Percentiles rank a stretch among this genome's conserved stretches.
phyloP scores from a whole-genome alignment of 2,797 vertebrate species.

The Neosalanx taihuensis region DNA sequence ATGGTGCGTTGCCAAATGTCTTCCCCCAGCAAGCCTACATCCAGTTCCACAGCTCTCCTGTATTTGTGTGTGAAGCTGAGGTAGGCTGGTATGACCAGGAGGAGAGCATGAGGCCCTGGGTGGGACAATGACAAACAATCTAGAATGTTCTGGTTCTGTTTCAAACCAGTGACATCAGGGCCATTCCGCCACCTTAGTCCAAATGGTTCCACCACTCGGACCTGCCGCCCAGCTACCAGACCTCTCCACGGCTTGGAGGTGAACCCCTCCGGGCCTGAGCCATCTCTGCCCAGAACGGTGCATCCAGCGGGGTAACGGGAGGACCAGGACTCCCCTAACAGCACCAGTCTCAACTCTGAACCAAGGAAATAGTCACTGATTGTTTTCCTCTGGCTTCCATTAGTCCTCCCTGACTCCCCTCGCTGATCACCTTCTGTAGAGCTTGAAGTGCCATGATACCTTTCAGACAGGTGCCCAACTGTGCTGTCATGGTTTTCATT shows the following conservation, averaged over 20 bases:
- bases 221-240: slow-evolving; percentile 46
- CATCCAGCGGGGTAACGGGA: slow-evolving; percentile 39
- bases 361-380: slow-evolving; percentile 12
- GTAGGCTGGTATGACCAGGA: slow-evolving; percentile 68
- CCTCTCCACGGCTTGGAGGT: slow-evolving; percentile 58
- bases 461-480: not conserved
- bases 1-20: slow-evolving; percentile 55
- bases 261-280: not conserved
- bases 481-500: not conserved
- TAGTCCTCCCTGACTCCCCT: not conserved
- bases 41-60: slow-evolving; percentile 57
- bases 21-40: slow-evolving; percentile 54
- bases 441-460: slow-evolving; percentile 5
- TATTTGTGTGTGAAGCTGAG: slow-evolving; percentile 64
- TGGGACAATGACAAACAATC: slow-evolving; percentile 47
- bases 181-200: slow-evolving; percentile 69
- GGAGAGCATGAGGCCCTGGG: slow-evolving; percentile 58
- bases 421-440: slow-evolving; percentile 1
- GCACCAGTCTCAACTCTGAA: slow-evolving; percentile 57
- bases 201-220: slow-evolving; percentile 50
- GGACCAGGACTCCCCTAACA: slow-evolving; percentile 71
- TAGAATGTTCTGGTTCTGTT: slow-evolving; percentile 36
- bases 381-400: not conserved
- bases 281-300: slow-evolving; percentile 53
- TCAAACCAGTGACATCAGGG: not conserved